Percentiles rank a stretch among this genome's conserved stretches.
Conservation (phyloP, 2,888 invertebrate genomes). For the Dasypolia templi region DNA sequence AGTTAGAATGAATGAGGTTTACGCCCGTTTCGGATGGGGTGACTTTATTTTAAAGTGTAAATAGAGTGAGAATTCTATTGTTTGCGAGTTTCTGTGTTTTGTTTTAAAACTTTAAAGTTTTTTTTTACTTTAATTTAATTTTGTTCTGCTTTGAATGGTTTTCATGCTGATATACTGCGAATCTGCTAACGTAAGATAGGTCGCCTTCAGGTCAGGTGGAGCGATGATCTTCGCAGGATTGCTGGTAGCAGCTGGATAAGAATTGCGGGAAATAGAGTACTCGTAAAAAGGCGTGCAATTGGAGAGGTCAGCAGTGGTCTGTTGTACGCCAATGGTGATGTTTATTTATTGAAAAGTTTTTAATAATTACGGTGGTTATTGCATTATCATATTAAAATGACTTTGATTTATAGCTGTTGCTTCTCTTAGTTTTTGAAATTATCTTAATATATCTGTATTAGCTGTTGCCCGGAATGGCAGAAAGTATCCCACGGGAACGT, state of each 20-base stretch:
- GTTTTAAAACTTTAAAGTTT: not conserved
- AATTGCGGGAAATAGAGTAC: not conserved
- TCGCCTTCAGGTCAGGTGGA: too few species aligned
- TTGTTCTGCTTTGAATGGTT: not conserved
- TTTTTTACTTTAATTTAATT: not conserved
- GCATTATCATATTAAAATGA: not conserved
- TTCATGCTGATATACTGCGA: not conserved
- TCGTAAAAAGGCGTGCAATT: too few species aligned
- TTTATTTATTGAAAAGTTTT: not conserved
- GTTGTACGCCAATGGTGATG: too few species aligned
- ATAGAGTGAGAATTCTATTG: constrained; percentile 31
- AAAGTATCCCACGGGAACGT: too few species aligned
- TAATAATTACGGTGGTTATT: not conserved
- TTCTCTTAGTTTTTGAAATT: not conserved
- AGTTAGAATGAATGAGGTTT: constrained; percentile 65
- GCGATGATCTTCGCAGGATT: not conserved
- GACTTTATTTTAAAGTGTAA: constrained; percentile 57
- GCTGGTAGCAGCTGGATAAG: not conserved
- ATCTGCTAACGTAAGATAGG: not conserved
- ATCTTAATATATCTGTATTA: not conserved
- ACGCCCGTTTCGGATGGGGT: constrained; percentile 57
- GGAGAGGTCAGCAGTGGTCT: not conserved
- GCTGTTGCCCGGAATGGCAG: too few species aligned
- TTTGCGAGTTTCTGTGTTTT: constrained; percentile 7
- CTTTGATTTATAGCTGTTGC: not conserved